A percentile compares a stretch with the other conserved stretches of the same genome.
phyloP scores from a whole-genome alignment of 2,113 vertebrate genomes.

The Craseonycteris thonglongyai region DNA sequence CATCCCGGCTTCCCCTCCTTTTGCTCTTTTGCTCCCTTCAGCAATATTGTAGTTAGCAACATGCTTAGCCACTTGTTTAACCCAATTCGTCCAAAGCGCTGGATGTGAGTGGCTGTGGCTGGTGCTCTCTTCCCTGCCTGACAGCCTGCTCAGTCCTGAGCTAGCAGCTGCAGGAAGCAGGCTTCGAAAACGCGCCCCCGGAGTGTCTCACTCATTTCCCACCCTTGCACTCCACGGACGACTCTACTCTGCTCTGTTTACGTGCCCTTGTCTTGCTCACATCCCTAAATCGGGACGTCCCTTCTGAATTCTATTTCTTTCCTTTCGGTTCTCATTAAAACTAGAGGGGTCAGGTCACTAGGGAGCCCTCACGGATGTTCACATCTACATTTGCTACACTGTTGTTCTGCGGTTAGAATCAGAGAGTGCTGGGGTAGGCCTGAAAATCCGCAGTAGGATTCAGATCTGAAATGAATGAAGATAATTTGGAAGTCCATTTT shows the following conservation, averaged over 20 bases:
- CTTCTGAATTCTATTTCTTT: slow-evolving; percentile 27
- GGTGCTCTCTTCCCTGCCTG: neutral
- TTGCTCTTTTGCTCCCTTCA: neutral
- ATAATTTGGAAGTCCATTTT: neutral
- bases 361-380: neutral
- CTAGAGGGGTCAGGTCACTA: neutral
- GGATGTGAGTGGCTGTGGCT: neutral
- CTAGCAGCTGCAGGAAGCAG: neutral
- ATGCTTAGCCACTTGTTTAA: neutral
- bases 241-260: neutral
- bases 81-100: neutral
- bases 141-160: neutral
- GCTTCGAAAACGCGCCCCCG: neutral
- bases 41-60: neutral
- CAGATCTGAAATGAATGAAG: neutral
- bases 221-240: neutral
- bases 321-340: slow-evolving; percentile 31
- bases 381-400: neutral
- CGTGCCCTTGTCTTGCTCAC: neutral
- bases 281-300: slow-evolving; percentile 10
- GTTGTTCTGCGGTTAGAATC: neutral
- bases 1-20: too few species aligned
- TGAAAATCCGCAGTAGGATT: neutral
- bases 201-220: neutral
- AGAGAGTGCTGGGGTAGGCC: neutral